phyloP scores from a whole-genome alignment of 2,888 invertebrate genomes.

The Nymphalis polychloros region DNA sequence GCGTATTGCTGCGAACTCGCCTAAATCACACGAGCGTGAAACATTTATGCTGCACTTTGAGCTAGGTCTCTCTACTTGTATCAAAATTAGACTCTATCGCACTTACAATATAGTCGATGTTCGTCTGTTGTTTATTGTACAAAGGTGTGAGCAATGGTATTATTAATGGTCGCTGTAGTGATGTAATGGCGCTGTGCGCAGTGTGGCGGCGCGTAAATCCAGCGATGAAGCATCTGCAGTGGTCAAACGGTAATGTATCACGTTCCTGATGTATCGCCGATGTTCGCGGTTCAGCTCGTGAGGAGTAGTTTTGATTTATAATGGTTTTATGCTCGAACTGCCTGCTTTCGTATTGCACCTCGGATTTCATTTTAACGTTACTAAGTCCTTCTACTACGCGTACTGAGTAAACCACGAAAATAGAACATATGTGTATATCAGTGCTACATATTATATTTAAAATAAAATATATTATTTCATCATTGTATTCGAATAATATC shows the following conservation, averaged over 20 bases:
- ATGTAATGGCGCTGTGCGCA: conserved; percentile 29
- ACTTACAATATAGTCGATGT: not conserved
- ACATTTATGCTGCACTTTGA: conserved; percentile 31
- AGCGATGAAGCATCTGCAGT: conserved; percentile 22
- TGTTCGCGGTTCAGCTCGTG: conserved; percentile 17
- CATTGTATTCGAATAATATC: too few species aligned
- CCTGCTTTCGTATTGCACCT: conserved; percentile 26
- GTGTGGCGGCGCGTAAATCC: conserved; percentile 30
- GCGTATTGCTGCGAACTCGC: conserved; percentile 32
- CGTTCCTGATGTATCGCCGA: conserved; percentile 28
- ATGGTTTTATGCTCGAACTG: conserved; percentile 19
- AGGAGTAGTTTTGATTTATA: conserved; percentile 34
- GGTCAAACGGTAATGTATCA: conserved; percentile 27
- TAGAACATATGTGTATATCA: too few species aligned
- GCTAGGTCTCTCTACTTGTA: conserved; percentile 14
- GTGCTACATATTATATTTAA: too few species aligned
- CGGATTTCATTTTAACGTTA: conserved; percentile 2
- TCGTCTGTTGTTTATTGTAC: not conserved
- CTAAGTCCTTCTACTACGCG: not conserved
- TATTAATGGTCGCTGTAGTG: conserved; percentile 34
- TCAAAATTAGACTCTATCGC: conserved; percentile 10
- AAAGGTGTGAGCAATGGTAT: conserved; percentile 34
- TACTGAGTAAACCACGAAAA: too few species aligned
- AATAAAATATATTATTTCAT: too few species aligned
- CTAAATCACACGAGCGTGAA: conserved; percentile 45